phyloP scores from a whole-genome alignment of 92 coral and sea anemone genomes.

The Pocillopora meandrina region DNA sequence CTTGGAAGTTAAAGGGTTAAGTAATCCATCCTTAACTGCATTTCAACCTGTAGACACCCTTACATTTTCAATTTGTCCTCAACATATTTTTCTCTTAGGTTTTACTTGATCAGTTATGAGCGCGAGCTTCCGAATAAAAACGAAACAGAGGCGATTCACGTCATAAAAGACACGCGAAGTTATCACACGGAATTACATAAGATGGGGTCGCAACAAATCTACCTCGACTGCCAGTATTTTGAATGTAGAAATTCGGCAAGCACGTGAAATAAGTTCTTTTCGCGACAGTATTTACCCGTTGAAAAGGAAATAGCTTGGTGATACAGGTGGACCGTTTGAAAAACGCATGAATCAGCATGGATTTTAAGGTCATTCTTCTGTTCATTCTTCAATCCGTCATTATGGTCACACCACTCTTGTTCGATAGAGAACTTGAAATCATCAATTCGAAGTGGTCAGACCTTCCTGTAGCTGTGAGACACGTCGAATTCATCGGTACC shows the following conservation, averaged over 20 bases:
- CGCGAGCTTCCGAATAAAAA: not conserved
- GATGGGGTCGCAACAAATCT: not conserved
- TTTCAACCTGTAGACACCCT: no score
- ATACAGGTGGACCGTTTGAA: not conserved
- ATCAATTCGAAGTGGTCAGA: conserved; percentile 53
- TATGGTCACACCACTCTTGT: conserved; percentile 32
- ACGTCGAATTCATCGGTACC: conserved; percentile 89
- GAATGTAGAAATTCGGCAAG: no score
- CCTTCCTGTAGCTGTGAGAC: conserved; percentile 73
- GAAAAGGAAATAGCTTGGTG: not conserved
- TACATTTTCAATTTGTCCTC: no score
- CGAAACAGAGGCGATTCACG: not conserved
- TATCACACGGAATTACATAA: not conserved
- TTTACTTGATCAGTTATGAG: not conserved
- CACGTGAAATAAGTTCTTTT: no score
- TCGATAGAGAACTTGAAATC: conserved; percentile 66
- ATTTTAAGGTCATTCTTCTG: not conserved
- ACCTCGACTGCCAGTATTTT: not conserved
- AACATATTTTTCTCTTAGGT: no score
- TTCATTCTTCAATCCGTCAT: not conserved
- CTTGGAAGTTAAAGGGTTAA: no score
- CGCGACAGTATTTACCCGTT: no score
- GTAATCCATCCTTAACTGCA: no score
- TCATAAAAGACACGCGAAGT: conserved; percentile 7
- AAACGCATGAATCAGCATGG: not conserved